Evolutionary conservation across 2,888 invertebrate genomes (phyloP), one percentile per base, ranked within the genome.

Genomic region (Dynastes hyllus): DNA sequence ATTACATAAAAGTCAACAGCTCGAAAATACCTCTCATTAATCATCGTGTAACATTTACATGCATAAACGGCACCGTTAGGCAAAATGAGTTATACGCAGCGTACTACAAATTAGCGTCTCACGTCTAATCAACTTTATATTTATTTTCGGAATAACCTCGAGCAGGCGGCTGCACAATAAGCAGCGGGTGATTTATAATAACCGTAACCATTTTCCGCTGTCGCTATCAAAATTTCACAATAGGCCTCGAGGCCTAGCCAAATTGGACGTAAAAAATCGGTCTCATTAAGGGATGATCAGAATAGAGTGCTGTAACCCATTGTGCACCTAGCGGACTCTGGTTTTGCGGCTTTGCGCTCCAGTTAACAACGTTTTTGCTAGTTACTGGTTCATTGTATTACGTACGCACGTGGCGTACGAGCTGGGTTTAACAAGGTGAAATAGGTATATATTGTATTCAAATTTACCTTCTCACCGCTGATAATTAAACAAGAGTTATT

Each of bases 91-190:
- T 37, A 37, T 45, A 73, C 32, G 16, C 8, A 50, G 27, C 45
- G 3, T 9, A 63, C 11, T 75, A 61, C 73, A 75, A 75, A 75
- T 75, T 61, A 75, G 40, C 16, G 63, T 61, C 61, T 75, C 61
- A 40, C 29, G 45, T 61, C 73, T 75, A 75, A 75, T 63, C 61
- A 75, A 75, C 61, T 40, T 61, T 61, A 40, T 61, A 61, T 61
- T 63, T 75, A 75, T 45, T 45, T 40, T 61, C 40, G 32, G 22
- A 27, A 22, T 58, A 58, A 22, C 16, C 22, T 8, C 22, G 6
- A 22, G 5, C 13, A 11, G 13, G 16, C 53, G 6, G 27, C 58
- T 27, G 11, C 32, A 37, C 45, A 29, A 22, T 75, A 45, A 5
- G 9, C 2, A 2, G 6, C 0, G 11, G 37, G 63, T 75, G 73